Base-by-base conservation (phyloP, 2,888 invertebrate species). In the Dynastes grantii region DNA sequence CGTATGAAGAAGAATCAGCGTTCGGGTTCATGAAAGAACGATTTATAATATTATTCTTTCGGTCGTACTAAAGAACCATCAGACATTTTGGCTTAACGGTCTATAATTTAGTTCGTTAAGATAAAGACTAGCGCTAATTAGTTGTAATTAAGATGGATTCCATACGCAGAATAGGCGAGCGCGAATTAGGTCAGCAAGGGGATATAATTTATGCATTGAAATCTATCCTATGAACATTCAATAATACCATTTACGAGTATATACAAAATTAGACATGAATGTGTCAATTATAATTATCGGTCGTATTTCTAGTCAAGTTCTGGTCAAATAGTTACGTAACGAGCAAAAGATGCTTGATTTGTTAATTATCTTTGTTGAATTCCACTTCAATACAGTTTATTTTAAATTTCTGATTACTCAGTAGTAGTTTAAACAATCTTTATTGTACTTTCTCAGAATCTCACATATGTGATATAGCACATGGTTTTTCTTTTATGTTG, bases 21-120 rank as follows among this genome's bases (percentile, higher is more conserved):
- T 27, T 13, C 16, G 22, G 40, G 8, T 68, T 29, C 29, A 68
- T 53, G 5, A 2, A 22, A 2, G 9, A 27, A 53, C 9, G 9
- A 29, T 16, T 65, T 65, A 51, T 27, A 37, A 37, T 5, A 61
- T 9, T 5, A 61, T 9, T 13, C 13, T 45, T 13, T 22, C 2
- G 9, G 8, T 45, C 61, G 61, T 40, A 58, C 9, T 58, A 13
- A 45, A 61, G 45, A 63, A 29, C 9, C 13, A 13, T 61, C 55
- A 5, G 16, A 61, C 37, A 29, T 61, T 75, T 63, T 27, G 58
- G 61, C 13, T 63, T 75, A 58, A 75, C 61, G 45, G 3, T 49
- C 63, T 61, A 45, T 45, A 75, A 75, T 63, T 75, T 75, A 61
- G 61, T 61, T 75, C 61, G 61, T 75, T 61, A 75, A 75, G 73